phyloP scores from a whole-genome alignment of 92 coral and sea anemone genomes.

The Chrysogorgia sp. region DNA sequence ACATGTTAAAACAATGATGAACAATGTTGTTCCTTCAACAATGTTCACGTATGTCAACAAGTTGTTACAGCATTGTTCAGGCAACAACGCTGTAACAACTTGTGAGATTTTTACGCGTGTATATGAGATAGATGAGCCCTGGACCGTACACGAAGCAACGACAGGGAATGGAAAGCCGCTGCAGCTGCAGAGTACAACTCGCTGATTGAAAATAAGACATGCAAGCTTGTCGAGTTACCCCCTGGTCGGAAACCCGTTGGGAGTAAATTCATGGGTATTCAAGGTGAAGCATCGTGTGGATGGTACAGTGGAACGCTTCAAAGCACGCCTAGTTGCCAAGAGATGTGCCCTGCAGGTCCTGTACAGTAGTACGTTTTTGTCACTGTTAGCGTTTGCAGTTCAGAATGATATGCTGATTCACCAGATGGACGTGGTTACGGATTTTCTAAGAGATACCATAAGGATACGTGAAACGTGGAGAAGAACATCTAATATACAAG shows the following conservation, averaged over 20 bases:
- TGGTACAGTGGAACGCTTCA: constrained; percentile 53
- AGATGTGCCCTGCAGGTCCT: constrained; percentile 56
- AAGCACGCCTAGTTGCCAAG: constrained; percentile 61
- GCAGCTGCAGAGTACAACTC: constrained; percentile 52
- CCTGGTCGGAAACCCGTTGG: constrained; percentile 51
- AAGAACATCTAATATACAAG: constrained; percentile 24
- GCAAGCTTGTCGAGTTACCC: constrained; percentile 51
- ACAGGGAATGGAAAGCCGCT: constrained; percentile 54
- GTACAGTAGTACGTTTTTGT: constrained; percentile 58
- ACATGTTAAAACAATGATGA: too few relatives aligned
- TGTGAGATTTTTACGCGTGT: too few relatives aligned
- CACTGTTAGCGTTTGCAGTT: constrained; percentile 52
- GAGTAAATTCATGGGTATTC: constrained; percentile 47
- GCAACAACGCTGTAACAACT: too few relatives aligned
- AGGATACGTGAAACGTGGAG: constrained; percentile 21
- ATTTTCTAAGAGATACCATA: constrained; percentile 12
- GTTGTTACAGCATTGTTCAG: too few relatives aligned
- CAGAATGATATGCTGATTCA: constrained; percentile 42
- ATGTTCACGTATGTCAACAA: too few relatives aligned
- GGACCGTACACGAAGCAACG: constrained; percentile 50
- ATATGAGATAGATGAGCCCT: constrained; percentile 44
- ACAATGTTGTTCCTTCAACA: too few relatives aligned
- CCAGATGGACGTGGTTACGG: constrained; percentile 29
- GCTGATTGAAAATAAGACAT: constrained; percentile 51
- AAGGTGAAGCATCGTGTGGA: constrained; percentile 50